Percentiles rank a stretch among this genome's conserved stretches.
Conservation (phyloP, 2,888 invertebrate species). For the Drosophila kambysellisi region DNA sequence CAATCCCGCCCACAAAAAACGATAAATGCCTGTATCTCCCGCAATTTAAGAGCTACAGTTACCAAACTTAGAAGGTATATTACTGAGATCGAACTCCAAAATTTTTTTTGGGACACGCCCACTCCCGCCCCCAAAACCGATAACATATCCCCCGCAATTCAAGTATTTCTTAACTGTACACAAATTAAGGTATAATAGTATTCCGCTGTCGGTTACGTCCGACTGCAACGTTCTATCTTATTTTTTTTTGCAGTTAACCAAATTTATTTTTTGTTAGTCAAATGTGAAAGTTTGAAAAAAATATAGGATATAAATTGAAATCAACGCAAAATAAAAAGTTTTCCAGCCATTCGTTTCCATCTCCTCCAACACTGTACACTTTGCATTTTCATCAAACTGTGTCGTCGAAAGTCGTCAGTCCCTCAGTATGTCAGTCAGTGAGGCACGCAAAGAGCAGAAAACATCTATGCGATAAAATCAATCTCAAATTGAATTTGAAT, state of each 20-base stretch:
- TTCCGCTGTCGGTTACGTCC: too few species aligned
- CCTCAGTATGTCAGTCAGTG: slow-evolving; percentile 32
- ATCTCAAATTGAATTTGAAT: slow-evolving; percentile 81
- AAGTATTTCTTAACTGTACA: too few species aligned
- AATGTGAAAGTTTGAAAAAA: background rate
- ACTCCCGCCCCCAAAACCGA: too few species aligned
- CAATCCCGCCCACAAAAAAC: too few species aligned
- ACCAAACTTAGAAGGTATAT: too few species aligned
- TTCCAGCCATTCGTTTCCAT: slow-evolving; percentile 14
- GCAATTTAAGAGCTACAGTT: too few species aligned
- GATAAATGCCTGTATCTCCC: too few species aligned
- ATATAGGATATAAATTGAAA: slow-evolving; percentile 34
- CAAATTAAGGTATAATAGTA: too few species aligned
- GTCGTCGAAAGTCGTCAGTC: slow-evolving; percentile 7
- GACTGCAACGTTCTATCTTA: too few species aligned
- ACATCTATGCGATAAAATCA: slow-evolving; percentile 74
- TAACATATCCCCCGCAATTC: too few species aligned
- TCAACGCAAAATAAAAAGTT: slow-evolving; percentile 40
- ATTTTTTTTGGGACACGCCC: too few species aligned
- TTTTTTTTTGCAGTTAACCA: slow-evolving; percentile 19
- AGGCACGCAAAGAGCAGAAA: slow-evolving; percentile 67
- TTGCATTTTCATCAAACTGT: slow-evolving; percentile 17
- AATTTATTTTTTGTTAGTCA: slow-evolving; percentile 9
- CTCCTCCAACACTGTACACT: background rate
- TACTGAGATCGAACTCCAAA: too few species aligned